A percentile compares a stretch with the other conserved stretches of the same genome.
phyloP scores from a whole-genome alignment of 2,797 vertebrate species.

The Anguilla pacifica region DNA sequence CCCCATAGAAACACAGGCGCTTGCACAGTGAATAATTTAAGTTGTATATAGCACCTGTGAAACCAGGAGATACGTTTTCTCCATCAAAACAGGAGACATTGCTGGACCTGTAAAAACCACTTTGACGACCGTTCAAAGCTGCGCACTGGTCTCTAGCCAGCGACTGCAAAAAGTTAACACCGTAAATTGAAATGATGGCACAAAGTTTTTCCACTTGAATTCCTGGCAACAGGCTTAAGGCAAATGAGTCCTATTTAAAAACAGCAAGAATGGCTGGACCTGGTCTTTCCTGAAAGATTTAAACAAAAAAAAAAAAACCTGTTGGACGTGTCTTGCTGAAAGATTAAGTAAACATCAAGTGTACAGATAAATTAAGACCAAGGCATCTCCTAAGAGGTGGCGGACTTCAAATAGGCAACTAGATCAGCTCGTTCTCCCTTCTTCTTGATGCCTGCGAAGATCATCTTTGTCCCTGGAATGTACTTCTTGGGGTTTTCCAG shows the following conservation, averaged over 20 bases:
- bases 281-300: conserved; percentile 19
- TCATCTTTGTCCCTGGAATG: conserved; percentile 86
- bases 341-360: not conserved
- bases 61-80: conserved; percentile 48
- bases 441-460: conserved; percentile 88
- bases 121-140: not conserved
- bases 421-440: conserved; percentile 80
- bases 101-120: conserved; percentile 23
- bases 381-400: conserved; percentile 68
- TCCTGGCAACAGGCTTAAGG: conserved; percentile 11
- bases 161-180: not conserved
- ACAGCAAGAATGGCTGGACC: not conserved
- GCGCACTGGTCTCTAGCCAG: not conserved
- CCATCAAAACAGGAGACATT: not conserved
- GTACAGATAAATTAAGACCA: conserved; percentile 10
- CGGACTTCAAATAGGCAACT: conserved; percentile 79
- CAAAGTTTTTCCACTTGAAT: not conserved
- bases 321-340: conserved; percentile 6
- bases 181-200: not conserved
- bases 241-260: conserved; percentile 2
- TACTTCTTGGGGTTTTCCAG: conserved; percentile 91
- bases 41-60: conserved; percentile 57
- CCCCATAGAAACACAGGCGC: conserved; percentile 37
- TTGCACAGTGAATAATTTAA: conserved; percentile 54
- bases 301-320: not conserved